These are phyloP conservation scores for Xiphophorus birchmanni DNA, from an alignment of 2,797 vertebrate genomes.

Conservation along the genomic window DNA sequence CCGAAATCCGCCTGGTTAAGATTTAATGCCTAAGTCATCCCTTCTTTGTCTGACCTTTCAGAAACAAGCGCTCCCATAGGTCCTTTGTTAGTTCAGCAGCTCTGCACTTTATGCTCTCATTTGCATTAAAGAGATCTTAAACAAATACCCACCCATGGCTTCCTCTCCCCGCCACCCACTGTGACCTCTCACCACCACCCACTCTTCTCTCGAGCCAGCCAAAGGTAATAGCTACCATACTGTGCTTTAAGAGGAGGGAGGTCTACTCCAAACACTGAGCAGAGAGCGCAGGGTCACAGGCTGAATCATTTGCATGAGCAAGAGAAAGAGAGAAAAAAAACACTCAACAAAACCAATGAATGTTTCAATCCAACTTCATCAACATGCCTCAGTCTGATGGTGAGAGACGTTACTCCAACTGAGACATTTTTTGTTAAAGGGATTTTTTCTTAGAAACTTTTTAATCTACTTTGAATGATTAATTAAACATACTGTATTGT, in stretches of 20 bases:
- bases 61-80: conserved; percentile 65
- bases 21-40: conserved; percentile 46
- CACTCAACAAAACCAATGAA: conserved; percentile 17
- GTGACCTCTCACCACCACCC: conserved; percentile 63
- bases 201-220: conserved; percentile 51
- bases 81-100: conserved; percentile 74
- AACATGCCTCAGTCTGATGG: conserved; percentile 19
- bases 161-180: conserved; percentile 63
- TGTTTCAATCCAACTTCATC: conserved; percentile 33
- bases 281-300: conserved; percentile 38
- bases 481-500: no score
- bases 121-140: conserved; percentile 82
- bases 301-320: conserved; percentile 34
- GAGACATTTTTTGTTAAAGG: background rate
- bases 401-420: background rate
- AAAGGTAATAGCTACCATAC: conserved; percentile 62
- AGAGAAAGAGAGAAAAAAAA: background rate
- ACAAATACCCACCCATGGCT: conserved; percentile 77
- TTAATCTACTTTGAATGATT: no score
- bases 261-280: conserved; percentile 39
- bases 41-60: conserved; percentile 47
- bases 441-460: no score
- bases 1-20: conserved; percentile 54
- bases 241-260: conserved; percentile 25
- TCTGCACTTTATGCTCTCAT: conserved; percentile 63